Evolutionary conservation across 2,888 invertebrate species (phyloP), one percentile per base, ranked within the genome.

Genomic region (Choreutis nemorana): DNA sequence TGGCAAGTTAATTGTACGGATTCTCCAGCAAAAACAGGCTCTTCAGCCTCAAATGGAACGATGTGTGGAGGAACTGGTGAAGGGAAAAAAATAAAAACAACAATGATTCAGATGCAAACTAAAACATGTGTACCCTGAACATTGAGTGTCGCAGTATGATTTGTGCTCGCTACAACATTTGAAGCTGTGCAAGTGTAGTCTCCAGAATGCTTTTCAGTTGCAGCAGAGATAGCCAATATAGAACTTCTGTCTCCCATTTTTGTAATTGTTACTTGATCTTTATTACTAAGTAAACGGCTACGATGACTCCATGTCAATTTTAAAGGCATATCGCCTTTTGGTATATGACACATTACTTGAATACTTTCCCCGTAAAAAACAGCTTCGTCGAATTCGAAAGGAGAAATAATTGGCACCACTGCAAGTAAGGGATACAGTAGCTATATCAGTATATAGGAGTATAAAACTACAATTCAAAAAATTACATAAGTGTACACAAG

Each of bases 151-250:
- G 85, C 82, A 34, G 85, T 83, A 67, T 84, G 83, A 50, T 81
- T 83, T 44, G 83, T 81, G 51, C 68, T 75, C 35, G 89, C 88
- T 57, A 87, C 87, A 40, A 65, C 60, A 68, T 90, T 90, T 40
- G 81, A 81, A 32, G 87, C 90, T 43, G 82, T 81, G 67, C 91
- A 91, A 27, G 88, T 89, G 61, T 90, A 91, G 58, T 84, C 86
- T 40, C 90, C 90, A 26, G 85, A 82, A 62, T 90, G 87, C 42
- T 82, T 81, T 32, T 85, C 84, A 43, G 83, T 82, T 26, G 86
- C 86, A 6, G 84, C 80, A 41, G 85, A 84, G 39, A 89, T 87
- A 42, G 82, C 84, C 48, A 87, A 58, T 35, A 86, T 78, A 38
- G 84, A 84, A 48, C 83, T 82, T 41, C 84, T 71, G 47, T 80